Percentiles rank a stretch among this genome's conserved stretches.
These are phyloP conservation scores for Meteorus cinctellus DNA, from an alignment of 2,888 invertebrate species.

Conservation along the genomic window DNA sequence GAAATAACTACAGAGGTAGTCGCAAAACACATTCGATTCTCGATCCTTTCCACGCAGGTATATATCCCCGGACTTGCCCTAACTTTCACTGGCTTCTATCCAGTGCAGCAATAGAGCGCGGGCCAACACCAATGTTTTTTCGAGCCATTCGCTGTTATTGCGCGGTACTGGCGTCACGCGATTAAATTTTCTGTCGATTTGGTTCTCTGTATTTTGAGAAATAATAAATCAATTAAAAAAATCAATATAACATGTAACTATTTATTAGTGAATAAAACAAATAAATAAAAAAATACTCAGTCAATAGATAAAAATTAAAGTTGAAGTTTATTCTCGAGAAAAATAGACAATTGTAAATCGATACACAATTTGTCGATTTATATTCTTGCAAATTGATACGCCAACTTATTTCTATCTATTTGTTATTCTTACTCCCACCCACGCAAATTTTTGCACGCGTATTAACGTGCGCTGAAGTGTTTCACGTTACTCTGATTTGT, in stretches of 20 bases:
- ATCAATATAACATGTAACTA: no score
- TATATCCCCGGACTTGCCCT: constrained; percentile 39
- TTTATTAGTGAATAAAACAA: no score
- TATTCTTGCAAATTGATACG: no score
- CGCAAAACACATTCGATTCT: constrained; percentile 6
- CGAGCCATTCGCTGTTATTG: constrained; percentile 69
- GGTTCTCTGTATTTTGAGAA: neutral
- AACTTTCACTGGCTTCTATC: constrained; percentile 67
- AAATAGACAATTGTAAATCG: no score
- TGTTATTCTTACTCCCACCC: constrained; percentile 14
- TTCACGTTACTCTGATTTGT: constrained; percentile 25
- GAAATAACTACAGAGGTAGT: neutral
- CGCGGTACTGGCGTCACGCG: constrained; percentile 54
- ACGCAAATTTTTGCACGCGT: constrained; percentile 20
- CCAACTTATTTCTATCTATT: no score
- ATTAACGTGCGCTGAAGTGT: constrained; percentile 16
- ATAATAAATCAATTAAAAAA: neutral
- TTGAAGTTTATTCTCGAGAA: no score
- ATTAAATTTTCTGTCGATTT: constrained; percentile 20
- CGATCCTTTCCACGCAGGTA: constrained; percentile 5
- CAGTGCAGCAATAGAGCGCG: constrained; percentile 49
- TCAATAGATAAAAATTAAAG: no score
- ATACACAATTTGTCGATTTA: no score
- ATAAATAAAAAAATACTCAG: no score
- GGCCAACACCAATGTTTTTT: constrained; percentile 53